phyloP scores from a whole-genome alignment of 2,797 vertebrate species.

The Paedocypris micromegethes region DNA sequence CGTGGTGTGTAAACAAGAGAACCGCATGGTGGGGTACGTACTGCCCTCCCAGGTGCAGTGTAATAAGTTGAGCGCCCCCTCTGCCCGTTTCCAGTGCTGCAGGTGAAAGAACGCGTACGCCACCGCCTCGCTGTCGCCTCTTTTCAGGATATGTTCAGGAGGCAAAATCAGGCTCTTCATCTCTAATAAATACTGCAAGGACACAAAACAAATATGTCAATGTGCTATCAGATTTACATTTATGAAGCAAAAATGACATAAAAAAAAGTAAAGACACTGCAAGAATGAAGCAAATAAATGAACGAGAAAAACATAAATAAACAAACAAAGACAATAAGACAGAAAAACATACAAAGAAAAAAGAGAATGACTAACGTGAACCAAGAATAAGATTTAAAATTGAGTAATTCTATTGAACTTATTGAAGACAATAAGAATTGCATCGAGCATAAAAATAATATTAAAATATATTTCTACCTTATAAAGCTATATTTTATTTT shows the following conservation, averaged over 20 bases:
- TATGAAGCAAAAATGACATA: neutral
- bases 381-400: no score
- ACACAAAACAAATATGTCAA: constrained; percentile 22
- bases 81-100: constrained; percentile 98
- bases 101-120: constrained; percentile 98
- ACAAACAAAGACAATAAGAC: no score
- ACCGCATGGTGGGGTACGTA: constrained; percentile 58
- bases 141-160: constrained; percentile 96
- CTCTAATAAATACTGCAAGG: constrained; percentile 90
- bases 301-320: no score
- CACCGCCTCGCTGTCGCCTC: constrained; percentile 96
- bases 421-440: no score
- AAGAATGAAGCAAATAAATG: no score
- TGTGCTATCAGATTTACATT: neutral
- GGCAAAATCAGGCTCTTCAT: constrained; percentile 99
- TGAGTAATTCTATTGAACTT: no score
- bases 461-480: no score
- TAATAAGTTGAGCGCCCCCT: constrained; percentile 92
- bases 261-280: no score
- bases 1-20: neutral
- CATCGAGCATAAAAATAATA: no score
- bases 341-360: no score
- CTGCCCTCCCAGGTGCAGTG: constrained; percentile 98
- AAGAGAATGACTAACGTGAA: no score
- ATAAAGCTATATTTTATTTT: no score